phyloP scores from a whole-genome alignment of 1,140 invertebrate genomes.

The Orius insidiosus region DNA sequence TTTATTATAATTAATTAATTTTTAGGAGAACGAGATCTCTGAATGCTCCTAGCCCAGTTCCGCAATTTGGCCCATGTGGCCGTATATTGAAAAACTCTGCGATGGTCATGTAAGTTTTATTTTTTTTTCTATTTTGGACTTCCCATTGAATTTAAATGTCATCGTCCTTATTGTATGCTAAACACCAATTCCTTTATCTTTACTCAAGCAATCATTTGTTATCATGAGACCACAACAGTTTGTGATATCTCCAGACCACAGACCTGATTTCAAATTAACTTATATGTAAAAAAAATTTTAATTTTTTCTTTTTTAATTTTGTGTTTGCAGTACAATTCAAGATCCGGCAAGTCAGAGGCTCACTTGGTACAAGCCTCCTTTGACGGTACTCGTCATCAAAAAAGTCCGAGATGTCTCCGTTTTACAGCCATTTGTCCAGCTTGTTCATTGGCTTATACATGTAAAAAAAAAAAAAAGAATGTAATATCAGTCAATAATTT shows the following conservation, averaged over 20 bases:
- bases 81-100: constrained; percentile 90
- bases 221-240: neutral
- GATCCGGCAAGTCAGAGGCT: constrained; percentile 89
- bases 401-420: constrained; percentile 84
- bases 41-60: constrained; percentile 82
- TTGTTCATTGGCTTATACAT: constrained; percentile 85
- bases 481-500: constrained; percentile 4
- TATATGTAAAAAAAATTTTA: neutral
- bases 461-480: constrained; percentile 35
- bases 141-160: neutral
- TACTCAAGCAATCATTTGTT: neutral
- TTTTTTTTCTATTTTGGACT: neutral
- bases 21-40: constrained; percentile 80
- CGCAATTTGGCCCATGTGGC: constrained; percentile 90
- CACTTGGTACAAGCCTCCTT: constrained; percentile 90
- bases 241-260: neutral
- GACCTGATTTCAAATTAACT: neutral
- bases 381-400: constrained; percentile 88
- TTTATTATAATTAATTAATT: constrained; percentile 23
- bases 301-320: neutral
- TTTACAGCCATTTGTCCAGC: constrained; percentile 73
- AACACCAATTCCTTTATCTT: neutral
- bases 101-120: constrained; percentile 88
- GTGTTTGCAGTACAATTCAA: constrained; percentile 79
- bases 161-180: neutral